A percentile compares a stretch with the other conserved stretches of the same genome.
These are phyloP conservation scores for Syngnathoides biaculeatus DNA, from an alignment of 2,113 vertebrate species.

Conservation along the genomic window DNA sequence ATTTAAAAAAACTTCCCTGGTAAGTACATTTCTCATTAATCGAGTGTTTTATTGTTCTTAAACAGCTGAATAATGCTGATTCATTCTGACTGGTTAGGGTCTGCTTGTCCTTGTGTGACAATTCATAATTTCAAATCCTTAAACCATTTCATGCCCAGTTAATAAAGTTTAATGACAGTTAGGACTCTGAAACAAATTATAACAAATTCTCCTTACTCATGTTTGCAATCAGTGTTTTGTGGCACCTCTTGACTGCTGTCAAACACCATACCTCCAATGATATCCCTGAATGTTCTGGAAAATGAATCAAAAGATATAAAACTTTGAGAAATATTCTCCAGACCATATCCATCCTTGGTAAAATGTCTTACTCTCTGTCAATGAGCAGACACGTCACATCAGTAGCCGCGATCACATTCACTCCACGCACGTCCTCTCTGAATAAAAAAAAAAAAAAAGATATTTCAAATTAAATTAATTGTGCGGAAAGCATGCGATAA, in stretches of 20 bases:
- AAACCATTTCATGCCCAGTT: not conserved
- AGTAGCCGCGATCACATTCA: constrained; percentile 56
- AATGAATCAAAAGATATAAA: not conserved
- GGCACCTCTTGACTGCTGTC: constrained; percentile 36
- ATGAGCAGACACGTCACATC: constrained; percentile 68
- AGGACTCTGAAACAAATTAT: not conserved
- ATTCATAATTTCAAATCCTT: not conserved
- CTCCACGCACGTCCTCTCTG: constrained; percentile 62
- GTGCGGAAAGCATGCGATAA: no score
- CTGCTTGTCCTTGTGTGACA: not conserved
- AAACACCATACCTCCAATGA: constrained; percentile 38
- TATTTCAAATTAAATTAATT: not conserved
- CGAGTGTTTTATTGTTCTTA: not conserved
- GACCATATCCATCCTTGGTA: not conserved
- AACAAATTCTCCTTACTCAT: constrained; percentile 44
- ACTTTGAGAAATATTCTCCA: not conserved
- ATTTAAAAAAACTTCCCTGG: not conserved
- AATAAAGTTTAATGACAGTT: not conserved
- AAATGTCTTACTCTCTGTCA: constrained; percentile 65
- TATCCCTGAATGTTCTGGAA: constrained; percentile 60
- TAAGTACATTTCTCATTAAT: not conserved
- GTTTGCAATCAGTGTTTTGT: constrained; percentile 30
- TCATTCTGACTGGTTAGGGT: not conserved
- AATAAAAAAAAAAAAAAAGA: constrained; percentile 10
- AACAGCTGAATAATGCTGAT: no score